Evolutionary conservation across 1,140 invertebrate species (phyloP), one percentile per base, ranked within the genome.

Genomic region (Drosophila orena): DNA sequence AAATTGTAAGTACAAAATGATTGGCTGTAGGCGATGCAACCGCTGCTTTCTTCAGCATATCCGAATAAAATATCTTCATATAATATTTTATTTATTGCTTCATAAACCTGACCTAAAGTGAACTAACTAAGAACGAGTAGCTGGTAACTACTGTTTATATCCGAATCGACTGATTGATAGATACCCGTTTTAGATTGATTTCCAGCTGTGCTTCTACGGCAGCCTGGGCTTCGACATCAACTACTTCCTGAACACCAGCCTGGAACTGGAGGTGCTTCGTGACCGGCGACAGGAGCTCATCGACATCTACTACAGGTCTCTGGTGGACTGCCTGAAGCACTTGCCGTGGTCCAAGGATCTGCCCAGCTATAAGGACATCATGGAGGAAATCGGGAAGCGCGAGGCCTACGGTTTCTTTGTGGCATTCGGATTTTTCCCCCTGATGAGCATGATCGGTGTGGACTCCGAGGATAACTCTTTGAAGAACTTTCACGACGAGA

Each of bases 181-280:
- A 12, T 0, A 7, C 15, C 4, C 7, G 43, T 0, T 34, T 11
- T 34, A 92, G 91, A 90, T 92, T 34, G 91, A 92, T 52, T 92
- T 91, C 54, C 91, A 92, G 49, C 38, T 91, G 4, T 89, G 86
- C 47, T 92, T 86, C 54, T 91, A 81, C 27, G 91, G 91, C 12
- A 92, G 91, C 8, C 62, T 90, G 38, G 91, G 86, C 15, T 92
- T 92, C 24, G 91, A 92, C 59, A 68, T 92, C n/a, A 92, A 92
- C 22, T 92, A 92, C 49, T 92, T 92, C 30, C 47, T 92, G 0
- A 92, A 91, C 27, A 92, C 91, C 38, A 92, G 91, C 47, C 56
- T 92, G 17, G 73, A 92, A 24, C 66, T 91, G 49, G 85, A 91
- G 15, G 88, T 91, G 3, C 53, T 91, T 0, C 54, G 40, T 5